Conservation (phyloP, 2,797 vertebrate species). For the Anguilla obscura region DNA sequence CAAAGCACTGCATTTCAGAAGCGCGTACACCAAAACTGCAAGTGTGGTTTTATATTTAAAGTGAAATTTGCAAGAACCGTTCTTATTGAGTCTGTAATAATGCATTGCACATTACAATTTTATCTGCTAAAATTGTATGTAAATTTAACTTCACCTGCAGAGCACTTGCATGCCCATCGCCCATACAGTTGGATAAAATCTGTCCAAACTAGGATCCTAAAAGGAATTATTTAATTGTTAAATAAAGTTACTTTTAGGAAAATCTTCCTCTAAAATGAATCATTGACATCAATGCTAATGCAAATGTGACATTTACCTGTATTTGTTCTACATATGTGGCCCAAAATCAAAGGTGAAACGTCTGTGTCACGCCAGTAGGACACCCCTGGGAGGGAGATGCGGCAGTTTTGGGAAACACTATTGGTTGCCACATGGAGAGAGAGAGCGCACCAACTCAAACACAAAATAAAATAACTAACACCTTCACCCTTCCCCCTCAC, state of each 20-base stretch:
- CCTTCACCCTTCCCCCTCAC: too few relatives aligned
- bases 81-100: background rate
- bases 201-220: too few relatives aligned
- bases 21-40: background rate
- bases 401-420: too few relatives aligned
- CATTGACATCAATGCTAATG: background rate
- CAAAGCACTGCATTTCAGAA: background rate
- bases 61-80: background rate
- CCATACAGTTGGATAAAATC: too few relatives aligned
- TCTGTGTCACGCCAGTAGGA: background rate
- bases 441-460: too few relatives aligned
- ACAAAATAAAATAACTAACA: too few relatives aligned
- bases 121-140: too few relatives aligned
- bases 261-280: background rate
- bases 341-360: background rate
- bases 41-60: background rate
- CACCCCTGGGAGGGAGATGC: too few relatives aligned
- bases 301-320: slow-evolving; percentile 2
- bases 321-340: background rate
- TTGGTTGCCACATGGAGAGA: too few relatives aligned
- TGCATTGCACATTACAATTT: too few relatives aligned
- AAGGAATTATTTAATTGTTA: background rate
- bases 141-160: too few relatives aligned
- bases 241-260: background rate
- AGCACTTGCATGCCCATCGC: too few relatives aligned